Base-by-base conservation (phyloP, 2,113 vertebrate species). In the Xiphias gladius region DNA sequence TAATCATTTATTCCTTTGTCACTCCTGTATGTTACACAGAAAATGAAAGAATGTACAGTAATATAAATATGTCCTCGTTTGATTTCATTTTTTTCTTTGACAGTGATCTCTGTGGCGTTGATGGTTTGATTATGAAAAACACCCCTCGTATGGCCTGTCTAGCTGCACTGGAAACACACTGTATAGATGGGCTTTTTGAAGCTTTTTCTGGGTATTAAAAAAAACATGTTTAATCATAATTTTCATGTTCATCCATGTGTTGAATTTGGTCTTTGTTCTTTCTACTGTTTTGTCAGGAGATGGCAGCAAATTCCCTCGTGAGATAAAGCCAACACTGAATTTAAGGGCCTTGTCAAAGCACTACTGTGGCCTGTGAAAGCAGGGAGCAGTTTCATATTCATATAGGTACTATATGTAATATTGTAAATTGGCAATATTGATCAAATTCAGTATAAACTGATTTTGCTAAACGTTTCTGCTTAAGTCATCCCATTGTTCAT, bases 181-280 rank as follows among this genome's bases (percentile, higher is more conserved):
- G 74, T 76, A 80, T 73, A 73, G 69, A 79, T 4, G 12, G 71
- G 19, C 37, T 64, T 89, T 86, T 80, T 72, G 55, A 78, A 86
- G 9, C 26, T 28, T 1, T 70, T 84, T 86, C 39, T 88, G 62
- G 12, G 5, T 46, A 93, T 88, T 89, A 93, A 92, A 92, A 92
- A 26, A 64, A 0, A 7, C 69, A 67, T 0, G 4, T 69, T 76
- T 58, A 83, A 77, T 66, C 71, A 24, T 46, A 19, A n/a, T 55
- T 4, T 32, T 52, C 0, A 17, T 35, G 4, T 37, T 62, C 0
- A 0, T 26, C 11, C 39, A 11, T 55, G 35, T 70, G 2, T 35
- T 52, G 4, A 9, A 52, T 52, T 22, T 54, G 41, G 26, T 39
- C 0, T 63, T 43, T 73, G 6, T 73, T 28, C 28, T 66, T 84